Evolutionary conservation across 2,113 vertebrate species (phyloP), one percentile per base, ranked within the genome.

Genomic region (Notarius quadriscutis): DNA sequence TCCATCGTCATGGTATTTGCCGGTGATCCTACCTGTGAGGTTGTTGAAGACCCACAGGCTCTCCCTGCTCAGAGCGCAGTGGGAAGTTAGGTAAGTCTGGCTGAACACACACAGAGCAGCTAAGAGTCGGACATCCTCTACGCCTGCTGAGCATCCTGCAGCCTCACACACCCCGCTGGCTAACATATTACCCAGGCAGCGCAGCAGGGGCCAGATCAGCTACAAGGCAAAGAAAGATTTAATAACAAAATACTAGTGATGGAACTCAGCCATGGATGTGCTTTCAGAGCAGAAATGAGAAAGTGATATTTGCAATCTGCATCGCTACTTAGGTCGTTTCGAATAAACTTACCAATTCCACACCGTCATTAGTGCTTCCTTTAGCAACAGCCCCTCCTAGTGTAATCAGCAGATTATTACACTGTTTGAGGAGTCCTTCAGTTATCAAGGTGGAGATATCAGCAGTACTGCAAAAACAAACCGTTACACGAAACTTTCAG

Each of bases 41-140:
- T 99, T 99, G 92, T 98, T 99, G 84, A 99, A 95, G 81, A 97
- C 95, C 98, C 98, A 99, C 55, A 96, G 93, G 9, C 95, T 93
- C 91, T 99, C 98, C 84, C 95, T 96, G 5, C 95, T 83, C 1
- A 99, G 89, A 81, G 96, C 95, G 0, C 96, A 95, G 74, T 95
- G 95, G 62, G 91, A 93, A 84, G 94, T 94, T 60, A 96, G 87
- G 91, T 95, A 97, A 88, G 90, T 80, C 89, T 96, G 93, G 83
- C 96, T 91, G 84, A 99, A 91, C 15, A 95, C 93, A 94, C 97
- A 97, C 87, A 98, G 92, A 22, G 97, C 95, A 1, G 89, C 81
- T 22, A 96, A 90, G 7, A 99, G 88, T 18, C 92, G 91, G 63
- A 94, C 90, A 0, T 97, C 96, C 57, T 69, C 92, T 17, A 93